A percentile compares a stretch with the other conserved stretches of the same genome.
Conservation (phyloP, 2,888 invertebrate species). For the Tetragnatha montana region DNA sequence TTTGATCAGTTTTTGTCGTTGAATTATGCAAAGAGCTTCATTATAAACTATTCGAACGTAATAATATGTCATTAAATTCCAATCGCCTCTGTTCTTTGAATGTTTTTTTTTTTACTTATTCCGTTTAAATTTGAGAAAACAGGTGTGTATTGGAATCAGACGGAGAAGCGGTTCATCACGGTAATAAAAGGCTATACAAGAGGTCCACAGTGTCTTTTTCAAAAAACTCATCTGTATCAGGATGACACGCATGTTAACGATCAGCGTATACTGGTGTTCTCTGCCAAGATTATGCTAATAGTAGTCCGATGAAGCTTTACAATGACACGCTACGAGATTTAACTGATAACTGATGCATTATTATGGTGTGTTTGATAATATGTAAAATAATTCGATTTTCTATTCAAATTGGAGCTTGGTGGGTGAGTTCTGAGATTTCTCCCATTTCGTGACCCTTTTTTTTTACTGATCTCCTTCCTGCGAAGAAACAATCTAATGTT, state of each 20-base stretch:
- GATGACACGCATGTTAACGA: slow-evolving; percentile 43
- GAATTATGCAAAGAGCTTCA: slow-evolving; percentile 45
- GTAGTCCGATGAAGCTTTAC: slow-evolving; percentile 1
- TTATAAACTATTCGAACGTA: slow-evolving; percentile 27
- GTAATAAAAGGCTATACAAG: slow-evolving; percentile 34
- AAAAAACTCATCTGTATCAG: slow-evolving; percentile 23
- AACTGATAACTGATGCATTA: slow-evolving; percentile 15
- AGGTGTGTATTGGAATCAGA: neutral
- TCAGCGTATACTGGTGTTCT: slow-evolving; percentile 18
- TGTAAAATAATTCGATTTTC: slow-evolving; percentile 23
- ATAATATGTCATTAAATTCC: slow-evolving; percentile 58
- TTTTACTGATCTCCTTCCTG: neutral
- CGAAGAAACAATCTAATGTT: neutral
- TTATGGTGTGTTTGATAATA: slow-evolving; percentile 34
- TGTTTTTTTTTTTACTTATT: slow-evolving; percentile 15
- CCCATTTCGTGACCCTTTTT: slow-evolving; percentile 3
- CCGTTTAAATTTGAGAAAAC: slow-evolving; percentile 12
- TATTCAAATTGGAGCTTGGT: slow-evolving; percentile 1
- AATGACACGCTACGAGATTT: slow-evolving; percentile 25
- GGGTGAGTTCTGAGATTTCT: neutral
- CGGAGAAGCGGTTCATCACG: slow-evolving; percentile 1
- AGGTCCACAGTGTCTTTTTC: slow-evolving; percentile 11
- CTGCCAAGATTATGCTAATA: slow-evolving; percentile 14
- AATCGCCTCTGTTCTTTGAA: slow-evolving; percentile 45
- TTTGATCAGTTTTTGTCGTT: slow-evolving; percentile 30